phyloP scores from a whole-genome alignment of 2,113 vertebrate species.

The Theristicus caerulescens region DNA sequence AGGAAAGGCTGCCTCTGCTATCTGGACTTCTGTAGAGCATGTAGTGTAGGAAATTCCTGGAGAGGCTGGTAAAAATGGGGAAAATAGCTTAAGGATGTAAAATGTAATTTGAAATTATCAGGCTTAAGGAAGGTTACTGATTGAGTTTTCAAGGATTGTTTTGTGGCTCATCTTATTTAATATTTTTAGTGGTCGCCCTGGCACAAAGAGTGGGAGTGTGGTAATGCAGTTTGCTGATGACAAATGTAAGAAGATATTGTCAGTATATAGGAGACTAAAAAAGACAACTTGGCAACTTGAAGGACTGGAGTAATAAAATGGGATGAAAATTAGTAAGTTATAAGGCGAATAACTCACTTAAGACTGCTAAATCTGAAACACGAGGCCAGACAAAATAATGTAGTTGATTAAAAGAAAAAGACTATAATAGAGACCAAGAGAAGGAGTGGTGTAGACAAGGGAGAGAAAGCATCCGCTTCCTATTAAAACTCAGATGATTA shows the following conservation, averaged over 20 bases:
- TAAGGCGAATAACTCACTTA: neutral
- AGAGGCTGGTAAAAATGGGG: neutral
- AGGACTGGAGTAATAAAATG: neutral
- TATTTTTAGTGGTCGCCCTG: neutral
- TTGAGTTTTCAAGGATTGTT: neutral
- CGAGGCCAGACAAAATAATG: neutral
- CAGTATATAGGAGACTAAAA: neutral
- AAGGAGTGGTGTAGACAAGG: neutral
- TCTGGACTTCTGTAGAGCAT: neutral
- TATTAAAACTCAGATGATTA: neutral
- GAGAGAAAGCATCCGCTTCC: neutral
- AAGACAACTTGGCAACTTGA: neutral
- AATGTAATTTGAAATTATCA: neutral
- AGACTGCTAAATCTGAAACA: neutral
- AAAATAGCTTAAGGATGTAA: neutral
- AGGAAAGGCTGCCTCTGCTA: neutral
- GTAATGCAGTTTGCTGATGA: neutral
- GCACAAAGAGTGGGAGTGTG: neutral
- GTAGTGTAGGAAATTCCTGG: neutral
- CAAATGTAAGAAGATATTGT: neutral
- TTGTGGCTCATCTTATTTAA: neutral
- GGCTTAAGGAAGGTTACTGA: neutral
- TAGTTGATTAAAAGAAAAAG: neutral
- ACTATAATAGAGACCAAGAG: accelerated
- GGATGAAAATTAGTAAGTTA: neutral